phyloP scores from a whole-genome alignment of 2,888 invertebrate genomes.

The Conchocele bisecta region DNA sequence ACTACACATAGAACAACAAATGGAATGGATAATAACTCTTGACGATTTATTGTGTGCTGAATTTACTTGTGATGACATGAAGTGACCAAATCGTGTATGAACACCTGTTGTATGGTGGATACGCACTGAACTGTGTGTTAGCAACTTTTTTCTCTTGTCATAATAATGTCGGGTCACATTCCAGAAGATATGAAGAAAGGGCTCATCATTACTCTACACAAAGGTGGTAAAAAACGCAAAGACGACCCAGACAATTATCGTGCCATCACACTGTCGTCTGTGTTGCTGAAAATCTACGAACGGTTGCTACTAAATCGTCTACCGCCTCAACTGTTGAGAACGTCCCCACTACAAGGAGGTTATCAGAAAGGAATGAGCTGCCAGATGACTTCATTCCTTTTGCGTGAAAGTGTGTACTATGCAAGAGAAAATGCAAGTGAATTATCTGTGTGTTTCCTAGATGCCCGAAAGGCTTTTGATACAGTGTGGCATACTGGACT shows the following conservation, averaged over 20 bases:
- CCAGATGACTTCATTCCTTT: slow-evolving; percentile 23
- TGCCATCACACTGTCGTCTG: slow-evolving; percentile 18
- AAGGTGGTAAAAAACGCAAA: slow-evolving; percentile 24
- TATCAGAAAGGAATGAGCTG: slow-evolving; percentile 24
- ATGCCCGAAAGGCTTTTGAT: slow-evolving; percentile 6
- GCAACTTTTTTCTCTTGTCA: background rate
- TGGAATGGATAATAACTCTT: background rate
- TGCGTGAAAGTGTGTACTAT: slow-evolving; percentile 5
- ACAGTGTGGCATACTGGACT: slow-evolving; percentile 9
- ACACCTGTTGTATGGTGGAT: background rate
- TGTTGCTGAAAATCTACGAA: slow-evolving; percentile 20
- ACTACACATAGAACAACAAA: too few relatives aligned
- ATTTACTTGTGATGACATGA: too few relatives aligned
- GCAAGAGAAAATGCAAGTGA: slow-evolving; percentile 3
- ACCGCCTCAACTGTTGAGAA: background rate
- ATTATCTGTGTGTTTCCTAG: slow-evolving; percentile 3
- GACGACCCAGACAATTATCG: slow-evolving; percentile 26
- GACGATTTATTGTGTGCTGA: background rate
- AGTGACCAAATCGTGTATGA: background rate
- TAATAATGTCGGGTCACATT: background rate
- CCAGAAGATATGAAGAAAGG: slow-evolving; percentile 15
- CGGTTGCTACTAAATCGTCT: background rate
- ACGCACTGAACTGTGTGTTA: background rate
- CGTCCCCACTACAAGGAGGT: slow-evolving; percentile 2
- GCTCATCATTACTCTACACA: slow-evolving; percentile 7